A percentile compares a stretch with the other conserved stretches of the same genome.
Conservation (phyloP, 2,888 invertebrate species). For the Aphidius colemani region DNA sequence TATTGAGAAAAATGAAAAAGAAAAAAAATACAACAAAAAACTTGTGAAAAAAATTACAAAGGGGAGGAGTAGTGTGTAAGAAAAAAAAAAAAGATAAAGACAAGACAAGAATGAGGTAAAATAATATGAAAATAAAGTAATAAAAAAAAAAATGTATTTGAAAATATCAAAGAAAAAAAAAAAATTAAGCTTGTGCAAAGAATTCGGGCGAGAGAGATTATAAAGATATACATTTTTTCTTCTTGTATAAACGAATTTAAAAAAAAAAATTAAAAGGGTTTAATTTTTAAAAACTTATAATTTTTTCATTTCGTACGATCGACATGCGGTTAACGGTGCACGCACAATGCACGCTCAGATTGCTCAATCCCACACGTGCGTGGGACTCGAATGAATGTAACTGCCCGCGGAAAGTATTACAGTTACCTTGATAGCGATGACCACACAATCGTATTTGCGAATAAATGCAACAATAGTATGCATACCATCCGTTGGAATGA, state of each 20-base stretch:
- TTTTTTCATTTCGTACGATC: constrained; percentile 8
- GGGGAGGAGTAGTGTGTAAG: too few species aligned
- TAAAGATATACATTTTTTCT: constrained; percentile 10
- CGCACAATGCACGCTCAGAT: constrained; percentile 37
- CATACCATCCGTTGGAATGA: too few species aligned
- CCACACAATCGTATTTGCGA: constrained; percentile 23
- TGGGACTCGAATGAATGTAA: constrained; percentile 37
- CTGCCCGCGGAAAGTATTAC: constrained; percentile 28
- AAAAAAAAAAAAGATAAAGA: too few species aligned
- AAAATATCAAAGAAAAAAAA: not conserved
- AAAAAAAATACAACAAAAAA: too few species aligned
- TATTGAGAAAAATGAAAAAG: too few species aligned
- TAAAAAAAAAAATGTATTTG: not conserved
- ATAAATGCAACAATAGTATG: not conserved
- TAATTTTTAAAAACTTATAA: too few species aligned
- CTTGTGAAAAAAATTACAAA: too few species aligned
- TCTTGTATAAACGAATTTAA: not conserved
- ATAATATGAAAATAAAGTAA: not conserved
- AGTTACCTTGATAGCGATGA: constrained; percentile 35
- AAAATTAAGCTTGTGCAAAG: constrained; percentile 1
- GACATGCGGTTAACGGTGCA: constrained; percentile 33
- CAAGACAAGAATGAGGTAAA: too few species aligned
- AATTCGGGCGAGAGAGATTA: constrained; percentile 16
- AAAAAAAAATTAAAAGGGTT: constrained; percentile 5
- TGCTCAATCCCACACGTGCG: constrained; percentile 49